Percentiles rank a stretch among this genome's conserved stretches.
These are phyloP conservation scores for Achroia grisella DNA, from an alignment of 1,140 invertebrate species.

Conservation along the genomic window DNA sequence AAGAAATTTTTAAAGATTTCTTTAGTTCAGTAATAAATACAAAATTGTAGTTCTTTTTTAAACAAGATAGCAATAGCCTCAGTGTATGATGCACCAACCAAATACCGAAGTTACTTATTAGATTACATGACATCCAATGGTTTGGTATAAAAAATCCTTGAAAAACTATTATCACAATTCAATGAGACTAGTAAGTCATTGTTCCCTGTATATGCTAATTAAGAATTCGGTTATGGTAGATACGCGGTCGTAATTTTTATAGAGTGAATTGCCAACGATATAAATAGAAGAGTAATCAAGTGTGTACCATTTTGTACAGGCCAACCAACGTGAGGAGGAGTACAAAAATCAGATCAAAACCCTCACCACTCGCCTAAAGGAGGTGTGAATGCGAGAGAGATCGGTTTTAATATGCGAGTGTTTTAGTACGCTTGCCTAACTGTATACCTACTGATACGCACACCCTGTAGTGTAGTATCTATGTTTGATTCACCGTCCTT, in stretches of 20 bases:
- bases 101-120: background rate
- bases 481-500: conserved; percentile 29
- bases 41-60: conserved; percentile 1
- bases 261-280: background rate
- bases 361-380: conserved; percentile 98
- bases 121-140: background rate
- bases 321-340: conserved; percentile 99
- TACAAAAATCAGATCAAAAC: conserved; percentile 99
- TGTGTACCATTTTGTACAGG: conserved; percentile 77
- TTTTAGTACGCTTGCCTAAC: conserved; percentile 62
- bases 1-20: background rate
- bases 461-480: conserved; percentile 40
- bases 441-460: conserved; percentile 48
- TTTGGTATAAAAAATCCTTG: background rate
- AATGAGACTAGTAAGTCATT: conserved; percentile 1
- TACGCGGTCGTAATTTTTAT: background rate
- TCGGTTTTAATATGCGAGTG: conserved; percentile 47
- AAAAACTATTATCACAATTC: conserved; percentile 1
- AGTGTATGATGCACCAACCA: conserved; percentile 61
- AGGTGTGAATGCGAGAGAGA: conserved; percentile 82
- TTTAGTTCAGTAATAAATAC: background rate
- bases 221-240: background rate
- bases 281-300: conserved; percentile 16
- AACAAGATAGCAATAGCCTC: background rate
- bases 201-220: conserved; percentile 3